Evolutionary conservation across 2,113 vertebrate species (phyloP).

Genomic region (Pteropus alecto): DNA sequence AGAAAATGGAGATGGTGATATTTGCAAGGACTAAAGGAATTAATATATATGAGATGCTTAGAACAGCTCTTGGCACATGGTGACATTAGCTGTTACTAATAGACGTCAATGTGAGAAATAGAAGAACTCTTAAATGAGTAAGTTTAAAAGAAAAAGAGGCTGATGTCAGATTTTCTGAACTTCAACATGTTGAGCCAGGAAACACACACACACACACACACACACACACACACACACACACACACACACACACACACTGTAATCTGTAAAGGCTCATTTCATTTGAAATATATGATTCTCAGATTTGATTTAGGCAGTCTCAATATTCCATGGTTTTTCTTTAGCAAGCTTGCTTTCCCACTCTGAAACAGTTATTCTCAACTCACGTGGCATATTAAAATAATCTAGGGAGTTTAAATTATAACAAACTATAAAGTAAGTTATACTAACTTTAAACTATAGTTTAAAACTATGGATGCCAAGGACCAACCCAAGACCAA

Average conservation of each 20-base stretch:
- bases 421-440: not conserved
- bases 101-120: not conserved
- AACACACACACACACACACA: not conserved
- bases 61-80: not conserved
- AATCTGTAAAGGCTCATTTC: not conserved
- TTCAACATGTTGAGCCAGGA: not conserved
- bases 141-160: not conserved
- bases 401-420: not conserved
- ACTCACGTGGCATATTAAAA: not conserved
- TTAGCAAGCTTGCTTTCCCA: not conserved
- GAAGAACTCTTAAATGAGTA: not conserved
- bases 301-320: not conserved
- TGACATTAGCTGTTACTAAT: not conserved
- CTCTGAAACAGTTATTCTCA: not conserved
- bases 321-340: not conserved
- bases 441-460: not conserved
- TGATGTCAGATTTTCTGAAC: not conserved
- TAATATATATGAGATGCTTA: not conserved
- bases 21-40: not conserved
- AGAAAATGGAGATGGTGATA: not conserved
- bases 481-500: not conserved
- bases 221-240: not conserved
- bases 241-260: not conserved
- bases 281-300: slow-evolving; percentile 32
- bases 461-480: not conserved